Percentiles rank a stretch among this genome's conserved stretches.
Evolutionary conservation across 2,797 vertebrate genomes (phyloP).

Genomic region (Pseudomugil tenellus): DNA sequence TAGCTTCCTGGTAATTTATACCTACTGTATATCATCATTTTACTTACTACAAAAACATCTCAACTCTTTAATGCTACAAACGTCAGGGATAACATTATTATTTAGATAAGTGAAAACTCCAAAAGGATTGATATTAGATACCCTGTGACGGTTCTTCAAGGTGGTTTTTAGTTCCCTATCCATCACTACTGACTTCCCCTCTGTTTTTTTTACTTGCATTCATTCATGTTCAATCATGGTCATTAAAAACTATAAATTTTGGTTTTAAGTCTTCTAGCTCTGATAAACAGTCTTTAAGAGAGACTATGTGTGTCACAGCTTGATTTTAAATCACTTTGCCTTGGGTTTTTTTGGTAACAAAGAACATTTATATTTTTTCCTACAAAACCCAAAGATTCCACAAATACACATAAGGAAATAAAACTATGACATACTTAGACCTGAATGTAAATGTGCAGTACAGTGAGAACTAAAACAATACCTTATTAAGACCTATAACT

Average conservation of each 20-base stretch:
- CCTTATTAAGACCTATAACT: neutral
- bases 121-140: too few relatives aligned
- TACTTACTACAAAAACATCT: conserved; percentile 9
- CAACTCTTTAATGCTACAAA: neutral
- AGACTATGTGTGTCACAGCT: too few relatives aligned
- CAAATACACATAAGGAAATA: neutral
- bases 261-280: too few relatives aligned
- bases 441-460: neutral
- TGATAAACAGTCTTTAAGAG: too few relatives aligned
- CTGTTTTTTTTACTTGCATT: too few relatives aligned
- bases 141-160: neutral
- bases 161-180: neutral
- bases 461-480: neutral
- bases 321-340: too few relatives aligned
- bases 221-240: neutral
- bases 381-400: neutral
- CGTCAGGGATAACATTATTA: neutral
- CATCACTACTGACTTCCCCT: neutral
- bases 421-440: neutral
- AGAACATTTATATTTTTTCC: neutral
- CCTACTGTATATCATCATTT: neutral
- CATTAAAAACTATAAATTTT: too few relatives aligned
- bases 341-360: too few relatives aligned
- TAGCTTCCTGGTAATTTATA: conserved; percentile 42
- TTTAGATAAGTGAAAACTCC: conserved; percentile 12